Percentiles rank a stretch among this genome's conserved stretches.
Conservation (phyloP, 37 sponge, comb jelly and placozoan species). For the Ephydatia muelleri region DNA sequence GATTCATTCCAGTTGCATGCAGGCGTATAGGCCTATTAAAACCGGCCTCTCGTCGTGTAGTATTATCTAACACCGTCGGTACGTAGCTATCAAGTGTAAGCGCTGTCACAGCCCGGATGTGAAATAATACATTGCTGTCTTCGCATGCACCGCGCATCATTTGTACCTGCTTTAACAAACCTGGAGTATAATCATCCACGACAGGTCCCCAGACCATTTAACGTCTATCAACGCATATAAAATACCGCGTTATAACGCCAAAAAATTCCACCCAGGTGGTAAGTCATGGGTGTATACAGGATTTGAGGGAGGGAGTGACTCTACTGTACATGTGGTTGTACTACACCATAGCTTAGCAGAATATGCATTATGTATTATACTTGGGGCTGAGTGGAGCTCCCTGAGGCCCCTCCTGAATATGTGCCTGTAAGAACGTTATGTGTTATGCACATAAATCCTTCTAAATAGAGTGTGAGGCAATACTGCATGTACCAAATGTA, state of each 20-base stretch:
- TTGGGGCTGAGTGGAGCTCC: too few species aligned
- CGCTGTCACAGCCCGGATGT: neutral
- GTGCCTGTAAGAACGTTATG: too few species aligned
- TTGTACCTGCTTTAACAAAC: conserved; percentile 1
- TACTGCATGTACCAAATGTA: too few species aligned
- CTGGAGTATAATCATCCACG: neutral
- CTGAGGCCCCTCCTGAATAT: too few species aligned
- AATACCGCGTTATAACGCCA: neutral
- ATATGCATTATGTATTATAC: too few species aligned
- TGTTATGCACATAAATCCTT: too few species aligned
- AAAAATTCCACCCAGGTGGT: neutral
- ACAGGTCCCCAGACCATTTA: conserved; percentile 1
- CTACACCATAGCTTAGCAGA: too few species aligned
- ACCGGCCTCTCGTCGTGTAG: neutral
- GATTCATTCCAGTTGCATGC: neutral
- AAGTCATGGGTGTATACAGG: too few species aligned
- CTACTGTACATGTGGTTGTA: too few species aligned
- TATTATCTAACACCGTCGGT: neutral
- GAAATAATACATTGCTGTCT: neutral
- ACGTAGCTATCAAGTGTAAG: conserved; percentile 1
- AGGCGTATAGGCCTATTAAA: neutral
- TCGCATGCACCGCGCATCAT: neutral
- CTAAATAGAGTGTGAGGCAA: too few species aligned
- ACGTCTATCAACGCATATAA: neutral
- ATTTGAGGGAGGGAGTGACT: too few species aligned